Base-by-base conservation (phyloP, 2,888 invertebrate species). In the Piscicola geometra region DNA sequence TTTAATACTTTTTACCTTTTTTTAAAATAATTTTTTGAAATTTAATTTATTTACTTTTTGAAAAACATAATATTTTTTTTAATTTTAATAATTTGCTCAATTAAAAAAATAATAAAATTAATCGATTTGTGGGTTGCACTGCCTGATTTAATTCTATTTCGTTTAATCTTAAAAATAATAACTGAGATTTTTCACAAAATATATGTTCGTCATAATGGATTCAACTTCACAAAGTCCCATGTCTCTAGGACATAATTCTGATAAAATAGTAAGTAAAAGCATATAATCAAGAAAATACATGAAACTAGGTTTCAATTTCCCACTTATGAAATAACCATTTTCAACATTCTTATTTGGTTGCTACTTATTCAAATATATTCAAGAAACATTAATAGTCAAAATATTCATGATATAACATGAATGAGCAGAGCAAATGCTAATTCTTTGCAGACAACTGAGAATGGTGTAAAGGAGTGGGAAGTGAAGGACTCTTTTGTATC, bases 401-500 rank as follows among this genome's bases (percentile, higher is more conserved):
- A 21, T 47, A 15, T 21, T 47, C 50, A 47, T n/a, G n/a, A n/a
- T n/a, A n/a, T n/a, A n/a, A n/a, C n/a, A n/a, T n/a, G n/a, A n/a
- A n/a, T n/a, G n/a, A n/a, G n/a, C n/a, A n/a, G n/a, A n/a, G n/a
- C n/a, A n/a, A n/a, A n/a, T n/a, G n/a, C n/a, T n/a, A n/a, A n/a
- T n/a, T n/a, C n/a, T 41, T 41, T 9, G 41, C 41, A 41, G 41
- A 41, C 41, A 15, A 41, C 41, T 41, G 41, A 15, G 15, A n/a
- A 56, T 25, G 60, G n/a, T 5, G n/a, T 5, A 25, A 56, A 56
- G 3, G 60, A 56, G 3, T 56, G 60, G 60, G 60, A 56, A 15
- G 60, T 25, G 60, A 56, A 56, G n/a, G n/a, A 56, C 5, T 18
- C 60, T 25, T 21, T 56, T 21, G n/a, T 56, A 15, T 56, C 93